Percentiles rank a stretch among this genome's conserved stretches.
Conservation (phyloP, 2,888 invertebrate genomes). For the Allygus modestus region DNA sequence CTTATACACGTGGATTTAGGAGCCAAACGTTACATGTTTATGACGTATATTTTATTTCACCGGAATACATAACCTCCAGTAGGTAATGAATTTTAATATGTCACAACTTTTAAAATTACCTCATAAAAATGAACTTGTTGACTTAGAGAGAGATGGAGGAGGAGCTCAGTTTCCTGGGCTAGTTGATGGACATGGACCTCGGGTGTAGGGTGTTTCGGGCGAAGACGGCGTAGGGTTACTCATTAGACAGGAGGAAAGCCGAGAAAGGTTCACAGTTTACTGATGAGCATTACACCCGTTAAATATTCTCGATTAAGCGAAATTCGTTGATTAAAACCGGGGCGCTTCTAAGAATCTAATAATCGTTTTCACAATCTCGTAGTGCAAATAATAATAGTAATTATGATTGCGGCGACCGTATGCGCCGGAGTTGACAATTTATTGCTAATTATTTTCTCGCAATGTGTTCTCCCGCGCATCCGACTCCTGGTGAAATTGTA, state of each 20-base stretch:
- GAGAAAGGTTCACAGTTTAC: constrained; percentile 15
- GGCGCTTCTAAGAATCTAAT: constrained; percentile 38
- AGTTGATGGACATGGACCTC: constrained; percentile 23
- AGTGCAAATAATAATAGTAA: constrained; percentile 62
- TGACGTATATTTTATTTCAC: no score
- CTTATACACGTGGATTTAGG: no score
- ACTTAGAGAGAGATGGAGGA: no score
- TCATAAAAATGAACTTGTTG: no score
- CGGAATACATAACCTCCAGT: no score
- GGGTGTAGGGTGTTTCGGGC: not conserved
- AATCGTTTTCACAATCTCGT: constrained; percentile 51
- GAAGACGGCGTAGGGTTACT: constrained; percentile 12
- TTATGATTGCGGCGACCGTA: constrained; percentile 57
- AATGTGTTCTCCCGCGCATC: constrained; percentile 52
- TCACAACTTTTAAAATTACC: no score
- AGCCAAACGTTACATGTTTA: no score
- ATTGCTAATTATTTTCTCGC: constrained; percentile 64
- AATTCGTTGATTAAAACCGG: constrained; percentile 35
- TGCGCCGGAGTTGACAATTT: constrained; percentile 62
- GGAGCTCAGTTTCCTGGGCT: not conserved
- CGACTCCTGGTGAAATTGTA: constrained; percentile 58
- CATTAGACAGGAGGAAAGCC: constrained; percentile 12
- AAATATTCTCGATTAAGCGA: constrained; percentile 25
- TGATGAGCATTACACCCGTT: constrained; percentile 4
- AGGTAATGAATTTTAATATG: no score